phyloP scores from a whole-genome alignment of 2,113 vertebrate genomes.

The Crypturellus undulatus region DNA sequence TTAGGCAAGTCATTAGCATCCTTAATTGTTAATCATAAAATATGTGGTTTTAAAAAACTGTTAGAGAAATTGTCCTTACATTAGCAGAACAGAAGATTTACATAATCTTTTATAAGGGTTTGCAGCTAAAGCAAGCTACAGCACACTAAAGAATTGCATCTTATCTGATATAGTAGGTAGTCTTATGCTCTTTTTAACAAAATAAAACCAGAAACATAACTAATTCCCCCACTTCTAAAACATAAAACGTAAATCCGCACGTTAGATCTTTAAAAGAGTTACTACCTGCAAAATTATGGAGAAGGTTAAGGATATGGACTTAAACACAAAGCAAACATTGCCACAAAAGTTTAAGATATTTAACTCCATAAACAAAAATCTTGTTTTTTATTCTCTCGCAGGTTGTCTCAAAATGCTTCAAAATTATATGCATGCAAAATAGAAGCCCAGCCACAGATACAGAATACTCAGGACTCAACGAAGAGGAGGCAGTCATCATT shows the following conservation, averaged over 20 bases:
- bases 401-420: neutral
- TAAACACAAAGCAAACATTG: neutral
- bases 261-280: neutral
- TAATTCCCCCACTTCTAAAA: neutral
- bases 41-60: slow-evolving; percentile 14
- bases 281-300: neutral
- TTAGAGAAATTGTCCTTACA: neutral
- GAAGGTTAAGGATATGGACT: neutral
- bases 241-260: neutral
- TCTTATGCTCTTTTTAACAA: neutral
- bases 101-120: neutral
- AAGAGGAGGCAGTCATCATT: neutral
- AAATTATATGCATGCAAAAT: neutral
- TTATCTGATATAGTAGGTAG: neutral
- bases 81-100: neutral
- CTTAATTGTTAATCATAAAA: slow-evolving; percentile 38
- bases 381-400: neutral
- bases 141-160: neutral
- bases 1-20: neutral
- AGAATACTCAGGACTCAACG: neutral
- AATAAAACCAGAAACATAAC: neutral
- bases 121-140: neutral
- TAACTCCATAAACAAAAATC: neutral
- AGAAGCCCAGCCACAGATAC: neutral
- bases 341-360: neutral